Conservation (phyloP, 2,888 invertebrate genomes). For the Mamestra brassicae region DNA sequence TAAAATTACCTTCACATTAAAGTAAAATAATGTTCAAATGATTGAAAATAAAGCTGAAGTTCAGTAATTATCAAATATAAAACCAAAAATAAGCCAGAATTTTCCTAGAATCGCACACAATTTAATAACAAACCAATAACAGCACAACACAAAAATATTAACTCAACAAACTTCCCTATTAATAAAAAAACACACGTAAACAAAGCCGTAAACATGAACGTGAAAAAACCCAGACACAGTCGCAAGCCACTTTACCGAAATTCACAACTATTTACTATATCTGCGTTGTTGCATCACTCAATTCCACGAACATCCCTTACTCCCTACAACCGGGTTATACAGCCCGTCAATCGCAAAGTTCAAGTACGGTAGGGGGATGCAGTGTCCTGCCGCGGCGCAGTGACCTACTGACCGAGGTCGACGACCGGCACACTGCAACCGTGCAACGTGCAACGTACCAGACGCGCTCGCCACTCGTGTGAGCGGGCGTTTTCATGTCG, state of each 20-base stretch:
- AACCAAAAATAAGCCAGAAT: neutral
- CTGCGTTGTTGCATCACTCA: constrained; percentile 24
- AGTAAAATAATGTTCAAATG: too few species aligned
- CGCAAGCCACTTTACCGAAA: constrained; percentile 35
- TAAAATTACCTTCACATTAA: too few species aligned
- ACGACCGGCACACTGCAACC: constrained; percentile 81
- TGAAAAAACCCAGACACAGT: constrained; percentile 11
- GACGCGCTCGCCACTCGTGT: constrained; percentile 41
- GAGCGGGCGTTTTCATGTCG: constrained; percentile 37
- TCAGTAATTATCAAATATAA: neutral
- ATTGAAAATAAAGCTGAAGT: neutral
- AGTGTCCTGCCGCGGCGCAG: constrained; percentile 75
- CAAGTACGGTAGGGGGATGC: constrained; percentile 78
- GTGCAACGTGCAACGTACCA: constrained; percentile 56
- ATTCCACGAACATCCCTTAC: constrained; percentile 49
- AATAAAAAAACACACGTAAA: constrained; percentile 8
- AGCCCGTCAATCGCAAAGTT: constrained; percentile 78
- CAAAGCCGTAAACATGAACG: constrained; percentile 13
- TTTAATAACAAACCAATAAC: neutral
- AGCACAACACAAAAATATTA: neutral
- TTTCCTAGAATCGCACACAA: neutral
- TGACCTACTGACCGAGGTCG: constrained; percentile 89
- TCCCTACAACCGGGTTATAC: constrained; percentile 47
- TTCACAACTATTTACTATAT: constrained; percentile 43
- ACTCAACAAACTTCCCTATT: neutral